Percentiles rank a stretch among this genome's conserved stretches.
These are phyloP conservation scores for Odontothrips loti DNA, from an alignment of 2,888 invertebrate species.

Conservation along the genomic window DNA sequence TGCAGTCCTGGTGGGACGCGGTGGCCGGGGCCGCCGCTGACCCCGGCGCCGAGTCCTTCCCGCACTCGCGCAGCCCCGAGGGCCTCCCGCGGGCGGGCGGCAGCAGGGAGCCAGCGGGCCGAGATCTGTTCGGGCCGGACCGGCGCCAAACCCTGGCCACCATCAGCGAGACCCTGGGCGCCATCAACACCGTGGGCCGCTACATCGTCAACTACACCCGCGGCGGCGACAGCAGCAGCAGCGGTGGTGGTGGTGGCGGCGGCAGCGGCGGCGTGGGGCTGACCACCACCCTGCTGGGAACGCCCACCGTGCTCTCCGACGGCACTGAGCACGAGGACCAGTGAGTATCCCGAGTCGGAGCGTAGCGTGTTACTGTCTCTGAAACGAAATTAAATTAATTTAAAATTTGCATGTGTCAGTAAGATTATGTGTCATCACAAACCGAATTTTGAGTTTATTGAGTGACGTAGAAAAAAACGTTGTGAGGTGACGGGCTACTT, in stretches of 20 bases:
- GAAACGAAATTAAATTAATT: too few species aligned
- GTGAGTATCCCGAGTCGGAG: not conserved
- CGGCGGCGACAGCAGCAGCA: conserved; percentile 43
- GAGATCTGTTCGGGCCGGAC: conserved; percentile 29
- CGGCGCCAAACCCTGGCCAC: conserved; percentile 42
- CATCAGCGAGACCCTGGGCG: conserved; percentile 64
- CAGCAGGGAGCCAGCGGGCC: not conserved
- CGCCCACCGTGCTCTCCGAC: conserved; percentile 7
- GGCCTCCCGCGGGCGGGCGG: conserved; percentile 3
- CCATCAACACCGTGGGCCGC: conserved; percentile 79
- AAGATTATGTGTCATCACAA: too few species aligned
- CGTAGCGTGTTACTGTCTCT: too few species aligned
- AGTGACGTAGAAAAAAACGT: too few species aligned
- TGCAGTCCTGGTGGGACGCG: conserved; percentile 26
- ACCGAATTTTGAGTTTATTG: too few species aligned
- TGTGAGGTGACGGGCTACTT: too few species aligned
- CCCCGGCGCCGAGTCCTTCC: not conserved
- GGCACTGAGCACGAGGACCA: conserved; percentile 39
- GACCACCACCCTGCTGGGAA: conserved; percentile 6
- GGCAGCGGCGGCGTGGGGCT: conserved; percentile 44
- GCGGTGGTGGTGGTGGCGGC: conserved; percentile 44
- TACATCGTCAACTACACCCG: conserved; percentile 78
- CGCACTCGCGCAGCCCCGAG: conserved; percentile 2
- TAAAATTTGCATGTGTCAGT: too few species aligned
- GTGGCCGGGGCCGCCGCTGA: not conserved